Percentiles rank a stretch among this genome's conserved stretches.
phyloP scores from a whole-genome alignment of 2,797 vertebrate species.

The Tinamus major region DNA sequence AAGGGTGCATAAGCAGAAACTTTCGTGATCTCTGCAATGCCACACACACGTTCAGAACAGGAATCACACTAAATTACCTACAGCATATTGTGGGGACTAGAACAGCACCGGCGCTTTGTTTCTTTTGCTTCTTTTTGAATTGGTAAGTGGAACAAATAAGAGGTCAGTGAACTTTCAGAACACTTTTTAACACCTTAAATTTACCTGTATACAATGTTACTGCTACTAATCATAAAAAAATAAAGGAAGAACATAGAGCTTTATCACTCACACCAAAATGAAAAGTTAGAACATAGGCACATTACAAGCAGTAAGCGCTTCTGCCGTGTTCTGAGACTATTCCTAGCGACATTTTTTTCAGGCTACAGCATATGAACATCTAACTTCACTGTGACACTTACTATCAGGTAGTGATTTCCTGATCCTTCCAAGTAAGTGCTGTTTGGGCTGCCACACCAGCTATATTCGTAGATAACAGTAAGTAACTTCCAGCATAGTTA shows the following conservation, averaged over 20 bases:
- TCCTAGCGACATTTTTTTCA: not conserved
- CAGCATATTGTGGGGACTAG: not conserved
- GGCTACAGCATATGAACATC: not conserved
- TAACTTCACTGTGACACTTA: not conserved
- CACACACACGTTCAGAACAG: not conserved
- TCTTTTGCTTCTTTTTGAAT: not conserved
- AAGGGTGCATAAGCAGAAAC: not conserved
- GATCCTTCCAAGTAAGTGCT: not conserved
- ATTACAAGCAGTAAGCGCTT: not conserved
- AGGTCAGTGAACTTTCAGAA: not conserved
- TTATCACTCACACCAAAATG: not conserved
- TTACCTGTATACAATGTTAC: not conserved
- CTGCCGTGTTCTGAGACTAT: not conserved
- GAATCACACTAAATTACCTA: not conserved
- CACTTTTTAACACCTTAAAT: not conserved
- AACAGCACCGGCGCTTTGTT: not conserved
- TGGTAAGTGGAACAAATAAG: not conserved
- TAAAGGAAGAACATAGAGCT: not conserved
- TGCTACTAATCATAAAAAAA: not conserved
- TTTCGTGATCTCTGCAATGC: not conserved
- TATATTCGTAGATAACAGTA: not conserved
- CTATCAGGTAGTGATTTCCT: not conserved
- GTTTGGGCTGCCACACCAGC: not conserved
- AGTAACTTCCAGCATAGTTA: not conserved
- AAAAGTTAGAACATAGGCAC: not conserved